A percentile compares a stretch with the other conserved stretches of the same genome.
Conservation (phyloP, 2,113 vertebrate genomes). For the Nerophis ophidion region DNA sequence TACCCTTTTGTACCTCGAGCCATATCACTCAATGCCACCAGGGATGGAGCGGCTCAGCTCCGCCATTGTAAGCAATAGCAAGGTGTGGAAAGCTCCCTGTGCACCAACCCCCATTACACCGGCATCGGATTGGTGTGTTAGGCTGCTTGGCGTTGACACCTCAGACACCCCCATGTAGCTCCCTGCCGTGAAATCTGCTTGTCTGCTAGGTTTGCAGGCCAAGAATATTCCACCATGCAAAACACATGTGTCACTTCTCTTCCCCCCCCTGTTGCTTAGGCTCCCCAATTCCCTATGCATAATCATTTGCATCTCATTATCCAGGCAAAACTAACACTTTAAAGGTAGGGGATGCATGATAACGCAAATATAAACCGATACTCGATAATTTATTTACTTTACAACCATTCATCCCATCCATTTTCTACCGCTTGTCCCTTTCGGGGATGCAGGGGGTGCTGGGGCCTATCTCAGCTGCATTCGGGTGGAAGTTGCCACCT, state of each 20-base stretch:
- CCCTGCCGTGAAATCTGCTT: slow-evolving; percentile 63
- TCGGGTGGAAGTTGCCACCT: too few relatives aligned
- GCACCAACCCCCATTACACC: slow-evolving; percentile 19
- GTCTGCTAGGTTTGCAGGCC: slow-evolving; percentile 54
- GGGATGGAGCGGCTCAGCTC: slow-evolving; percentile 8
- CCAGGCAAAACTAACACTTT: slow-evolving; percentile 37
- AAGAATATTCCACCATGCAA: slow-evolving; percentile 32
- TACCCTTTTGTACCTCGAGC: slow-evolving; percentile 9
- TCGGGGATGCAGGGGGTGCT: too few relatives aligned
- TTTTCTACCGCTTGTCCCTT: too few relatives aligned
- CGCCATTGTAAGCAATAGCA: slow-evolving; percentile 3
- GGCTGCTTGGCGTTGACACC: slow-evolving; percentile 44
- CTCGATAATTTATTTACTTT: too few relatives aligned
- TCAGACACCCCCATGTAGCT: slow-evolving; percentile 43
- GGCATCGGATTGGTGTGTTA: slow-evolving; percentile 23
- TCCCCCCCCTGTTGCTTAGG: slow-evolving; percentile 40
- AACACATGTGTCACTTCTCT: slow-evolving; percentile 46
- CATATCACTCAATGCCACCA: slow-evolving; percentile 7
- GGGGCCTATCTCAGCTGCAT: too few relatives aligned
- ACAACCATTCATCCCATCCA: too few relatives aligned
- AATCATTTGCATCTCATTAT: slow-evolving; percentile 72
- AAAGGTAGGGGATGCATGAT: too few relatives aligned
- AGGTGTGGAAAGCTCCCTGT: too few relatives aligned
- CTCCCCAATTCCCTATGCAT: slow-evolving; percentile 48
- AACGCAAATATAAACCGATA: too few relatives aligned